These are phyloP conservation scores for Drosophila macrospina DNA, from an alignment of 2,888 invertebrate species.

Conservation along the genomic window DNA sequence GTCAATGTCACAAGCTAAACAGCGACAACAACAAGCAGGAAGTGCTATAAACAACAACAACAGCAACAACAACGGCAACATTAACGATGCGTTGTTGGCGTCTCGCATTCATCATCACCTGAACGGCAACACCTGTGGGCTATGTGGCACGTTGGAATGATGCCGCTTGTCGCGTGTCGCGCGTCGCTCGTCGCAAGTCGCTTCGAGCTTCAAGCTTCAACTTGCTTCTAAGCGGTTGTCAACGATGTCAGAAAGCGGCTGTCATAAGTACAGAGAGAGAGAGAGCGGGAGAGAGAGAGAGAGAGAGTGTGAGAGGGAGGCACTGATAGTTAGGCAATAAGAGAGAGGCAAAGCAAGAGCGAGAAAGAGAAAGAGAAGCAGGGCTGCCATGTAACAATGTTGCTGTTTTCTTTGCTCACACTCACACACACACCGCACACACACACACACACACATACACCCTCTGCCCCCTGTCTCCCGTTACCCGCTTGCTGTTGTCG, in stretches of 20 bases:
- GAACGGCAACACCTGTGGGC: slow-evolving; percentile 52
- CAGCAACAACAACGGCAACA: slow-evolving; percentile 13
- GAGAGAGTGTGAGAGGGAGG: neutral
- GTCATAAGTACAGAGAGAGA: slow-evolving; percentile 38
- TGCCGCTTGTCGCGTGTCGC: slow-evolving; percentile 13
- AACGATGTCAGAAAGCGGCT: slow-evolving; percentile 42
- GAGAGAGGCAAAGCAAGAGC: no score
- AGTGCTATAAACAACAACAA: slow-evolving; percentile 19
- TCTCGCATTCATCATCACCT: slow-evolving; percentile 57
- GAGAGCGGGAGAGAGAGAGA: neutral
- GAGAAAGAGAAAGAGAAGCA: neutral
- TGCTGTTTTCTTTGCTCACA: slow-evolving; percentile 17
- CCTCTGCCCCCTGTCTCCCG: neutral
- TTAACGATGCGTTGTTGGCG: slow-evolving; percentile 31
- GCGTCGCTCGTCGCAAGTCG: slow-evolving; percentile 1
- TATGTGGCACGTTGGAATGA: slow-evolving; percentile 14
- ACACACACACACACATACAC: neutral
- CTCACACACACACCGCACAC: neutral
- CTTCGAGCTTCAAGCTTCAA: slow-evolving; percentile 26
- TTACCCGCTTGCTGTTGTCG: neutral
- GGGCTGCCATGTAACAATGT: slow-evolving; percentile 33
- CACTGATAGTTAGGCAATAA: no score
- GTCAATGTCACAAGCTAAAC: slow-evolving; percentile 69
- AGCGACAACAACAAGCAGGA: slow-evolving; percentile 36
- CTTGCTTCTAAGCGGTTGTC: slow-evolving; percentile 33